Percentiles rank a stretch among this genome's conserved stretches.
Conservation (phyloP, 2,797 vertebrate genomes). For the Erithacus rubecula region DNA sequence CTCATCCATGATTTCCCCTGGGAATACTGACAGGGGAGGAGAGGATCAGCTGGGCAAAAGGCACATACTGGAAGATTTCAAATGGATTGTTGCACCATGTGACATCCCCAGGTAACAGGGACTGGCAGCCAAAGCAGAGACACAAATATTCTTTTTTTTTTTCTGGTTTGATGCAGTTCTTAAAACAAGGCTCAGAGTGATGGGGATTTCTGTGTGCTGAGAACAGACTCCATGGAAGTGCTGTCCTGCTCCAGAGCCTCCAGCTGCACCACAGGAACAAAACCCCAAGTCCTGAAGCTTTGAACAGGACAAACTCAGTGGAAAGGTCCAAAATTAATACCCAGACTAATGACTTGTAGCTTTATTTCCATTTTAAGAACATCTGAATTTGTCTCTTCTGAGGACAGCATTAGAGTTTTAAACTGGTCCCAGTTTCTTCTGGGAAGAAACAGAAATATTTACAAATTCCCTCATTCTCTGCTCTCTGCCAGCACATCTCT, state of each 20-base stretch:
- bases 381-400: not conserved
- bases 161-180: not conserved
- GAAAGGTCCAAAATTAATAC: not conserved
- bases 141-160: rapidly evolving
- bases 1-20: slow-evolving; percentile 63
- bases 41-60: not conserved
- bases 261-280: not conserved
- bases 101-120: not conserved
- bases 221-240: rapidly evolving
- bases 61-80: rapidly evolving
- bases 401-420: not conserved
- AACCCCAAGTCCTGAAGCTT: rapidly evolving
- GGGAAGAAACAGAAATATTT: not conserved
- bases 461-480: not conserved
- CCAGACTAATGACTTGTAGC: not conserved
- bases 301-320: not conserved
- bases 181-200: not conserved
- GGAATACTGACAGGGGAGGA: slow-evolving; percentile 35
- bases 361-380: not conserved
- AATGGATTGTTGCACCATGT: rapidly evolving
- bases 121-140: not conserved
- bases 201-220: not conserved
- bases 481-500: not conserved
- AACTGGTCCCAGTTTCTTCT: not conserved
- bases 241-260: not conserved